Evolutionary conservation across 2,888 invertebrate species (phyloP), one percentile per base, ranked within the genome.

Genomic region (Agrilus biguttatus): DNA sequence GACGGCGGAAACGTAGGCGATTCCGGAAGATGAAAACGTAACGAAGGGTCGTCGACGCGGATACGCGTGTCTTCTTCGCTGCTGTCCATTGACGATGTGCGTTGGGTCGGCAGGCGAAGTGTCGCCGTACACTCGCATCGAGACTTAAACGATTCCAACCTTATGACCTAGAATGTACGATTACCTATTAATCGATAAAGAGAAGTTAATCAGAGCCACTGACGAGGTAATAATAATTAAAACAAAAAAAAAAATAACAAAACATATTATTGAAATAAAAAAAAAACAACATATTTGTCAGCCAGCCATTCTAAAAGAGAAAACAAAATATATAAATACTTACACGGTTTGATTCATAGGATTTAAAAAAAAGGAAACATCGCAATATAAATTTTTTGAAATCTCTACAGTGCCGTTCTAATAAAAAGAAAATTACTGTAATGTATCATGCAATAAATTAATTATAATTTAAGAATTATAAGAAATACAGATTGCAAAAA

Each of bases 141-240:
- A 61, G 69, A 71, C 65, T 68, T 74, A 72, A 77, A 77, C 47
- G 75, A 74, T 60, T 81, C 80, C 66, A 83, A 65, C 66, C 81
- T 80, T 78, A 82, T 75, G 73, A 83, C 76, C 83, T 83, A 64
- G 47, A 46, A 51, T 41, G 38, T 36, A 42, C 40, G 45, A 36
- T 28, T 28, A 28, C 28, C 28, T 28, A 28, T 28, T 28, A 28
- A 28, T 28, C 10, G 28, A 28, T 28, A 28, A 28, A 28, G 28
- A 28, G 28, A 28, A 28, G 28, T 28, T 28, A 28, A 28, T 28
- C 28, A 28, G 28, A 10, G 28, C 6, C 28, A 28, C 28, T 28
- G 28, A 10, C 10, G 3, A 28, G 4, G 17, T 17, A 17, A 17
- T 17, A 17, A 17, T 17, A 23, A 8, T 23, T 23, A 8, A 23